Percentiles rank a stretch among this genome's conserved stretches.
phyloP scores from a whole-genome alignment of 2,797 vertebrate genomes.

The Acestrorhynchus altus region DNA sequence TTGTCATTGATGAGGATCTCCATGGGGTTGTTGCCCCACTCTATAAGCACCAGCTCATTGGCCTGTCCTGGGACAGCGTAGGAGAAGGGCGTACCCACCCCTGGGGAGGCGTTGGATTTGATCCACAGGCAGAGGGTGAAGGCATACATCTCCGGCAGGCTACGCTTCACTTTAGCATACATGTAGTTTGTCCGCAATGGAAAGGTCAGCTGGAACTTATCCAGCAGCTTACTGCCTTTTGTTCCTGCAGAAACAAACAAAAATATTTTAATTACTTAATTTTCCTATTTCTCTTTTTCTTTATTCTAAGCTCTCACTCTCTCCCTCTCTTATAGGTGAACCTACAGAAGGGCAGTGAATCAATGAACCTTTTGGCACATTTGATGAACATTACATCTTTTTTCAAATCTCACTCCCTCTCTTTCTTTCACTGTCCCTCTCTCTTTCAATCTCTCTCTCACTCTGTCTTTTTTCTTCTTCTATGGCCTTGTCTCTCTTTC shows the following conservation, averaged over 20 bases:
- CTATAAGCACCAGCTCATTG: constrained; percentile 95
- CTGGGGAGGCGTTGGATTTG: constrained; percentile 91
- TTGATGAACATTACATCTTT: too few relatives aligned
- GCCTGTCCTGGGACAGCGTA: constrained; percentile 93
- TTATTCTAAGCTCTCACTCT: not conserved
- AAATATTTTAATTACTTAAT: too few relatives aligned
- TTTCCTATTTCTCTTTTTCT: too few relatives aligned
- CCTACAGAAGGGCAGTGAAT: too few relatives aligned
- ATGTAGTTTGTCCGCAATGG: constrained; percentile 96
- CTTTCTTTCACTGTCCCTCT: not conserved
- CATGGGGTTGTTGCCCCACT: constrained; percentile 99
- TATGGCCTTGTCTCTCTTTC: not conserved
- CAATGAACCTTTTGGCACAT: too few relatives aligned
- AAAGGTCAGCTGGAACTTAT: constrained; percentile 95
- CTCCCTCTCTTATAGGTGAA: too few relatives aligned
- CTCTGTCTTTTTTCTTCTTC: not conserved
- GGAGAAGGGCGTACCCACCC: constrained; percentile 95
- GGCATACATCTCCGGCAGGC: constrained; percentile 96
- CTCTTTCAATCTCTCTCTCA: not conserved
- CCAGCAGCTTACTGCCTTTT: constrained; percentile 87
- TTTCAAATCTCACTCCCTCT: too few relatives aligned
- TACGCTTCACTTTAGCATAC: constrained; percentile 95
- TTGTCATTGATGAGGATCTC: constrained; percentile 98
- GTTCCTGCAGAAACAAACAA: constrained; percentile 75
- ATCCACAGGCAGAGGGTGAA: constrained; percentile 97